phyloP scores from a whole-genome alignment of 1,140 invertebrate genomes.

The Maniola jurtina region DNA sequence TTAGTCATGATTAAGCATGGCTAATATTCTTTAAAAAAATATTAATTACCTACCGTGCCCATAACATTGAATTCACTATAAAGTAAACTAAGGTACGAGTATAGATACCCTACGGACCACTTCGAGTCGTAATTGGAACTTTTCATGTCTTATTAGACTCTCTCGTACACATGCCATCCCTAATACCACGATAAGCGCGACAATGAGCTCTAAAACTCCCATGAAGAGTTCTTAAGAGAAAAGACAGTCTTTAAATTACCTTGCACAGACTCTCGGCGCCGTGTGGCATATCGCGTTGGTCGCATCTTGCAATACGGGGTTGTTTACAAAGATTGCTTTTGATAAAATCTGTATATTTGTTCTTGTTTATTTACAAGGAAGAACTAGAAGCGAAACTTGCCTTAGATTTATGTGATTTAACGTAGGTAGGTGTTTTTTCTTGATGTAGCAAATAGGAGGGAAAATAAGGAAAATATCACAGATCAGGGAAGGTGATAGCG shows the following conservation, averaged over 20 bases:
- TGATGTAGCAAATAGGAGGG: not conserved
- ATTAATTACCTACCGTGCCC: too few relatives aligned
- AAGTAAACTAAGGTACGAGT: not conserved
- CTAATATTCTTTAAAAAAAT: too few relatives aligned
- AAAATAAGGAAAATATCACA: too few relatives aligned
- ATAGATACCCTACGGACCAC: too few relatives aligned
- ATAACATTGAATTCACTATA: not conserved
- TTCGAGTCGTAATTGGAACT: not conserved
- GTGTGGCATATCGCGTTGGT: constrained; percentile 15
- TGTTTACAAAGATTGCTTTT: constrained; percentile 24
- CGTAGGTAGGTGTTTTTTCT: not conserved
- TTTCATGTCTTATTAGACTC: not conserved
- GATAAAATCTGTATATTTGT: constrained; percentile 18
- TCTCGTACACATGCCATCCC: not conserved
- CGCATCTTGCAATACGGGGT: constrained; percentile 18
- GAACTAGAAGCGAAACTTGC: not conserved
- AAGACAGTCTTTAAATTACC: constrained; percentile 26
- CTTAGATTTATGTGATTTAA: constrained; percentile 1
- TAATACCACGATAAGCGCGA: constrained; percentile 5
- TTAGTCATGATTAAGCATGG: too few relatives aligned
- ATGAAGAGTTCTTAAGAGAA: constrained; percentile 21
- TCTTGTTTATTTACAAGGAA: constrained; percentile 11
- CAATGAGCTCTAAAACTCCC: constrained; percentile 11
- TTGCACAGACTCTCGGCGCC: constrained; percentile 23
- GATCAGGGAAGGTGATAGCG: too few relatives aligned